These are phyloP conservation scores for Epinotia nisella DNA, from an alignment of 2,888 invertebrate genomes.

Conservation along the genomic window DNA sequence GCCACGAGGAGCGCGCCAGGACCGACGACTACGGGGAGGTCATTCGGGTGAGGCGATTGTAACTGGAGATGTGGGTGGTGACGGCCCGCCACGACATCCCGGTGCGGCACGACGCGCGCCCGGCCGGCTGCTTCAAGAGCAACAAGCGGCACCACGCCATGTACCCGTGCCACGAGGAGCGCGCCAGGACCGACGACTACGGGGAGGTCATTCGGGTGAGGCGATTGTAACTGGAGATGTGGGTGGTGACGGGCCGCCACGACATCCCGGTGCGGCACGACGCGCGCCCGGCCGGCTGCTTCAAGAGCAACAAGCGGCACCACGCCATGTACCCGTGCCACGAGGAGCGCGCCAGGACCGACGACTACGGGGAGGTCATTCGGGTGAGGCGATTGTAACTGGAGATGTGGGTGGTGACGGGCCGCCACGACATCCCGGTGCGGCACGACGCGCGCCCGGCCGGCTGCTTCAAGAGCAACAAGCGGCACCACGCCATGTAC, in stretches of 20 bases:
- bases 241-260: too few relatives aligned
- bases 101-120: too few relatives aligned
- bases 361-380: constrained; percentile 2
- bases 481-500: background rate
- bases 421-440: too few relatives aligned
- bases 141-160: constrained; percentile 2
- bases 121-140: background rate
- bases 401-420: too few relatives aligned
- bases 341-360: background rate
- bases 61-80: too few relatives aligned
- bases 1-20: constrained; percentile 95
- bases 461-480: background rate
- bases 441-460: too few relatives aligned
- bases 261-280: too few relatives aligned
- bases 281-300: too few relatives aligned
- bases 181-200: background rate
- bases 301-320: background rate
- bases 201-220: constrained; percentile 2
- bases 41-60: background rate
- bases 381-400: background rate
- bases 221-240: too few relatives aligned
- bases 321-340: constrained; percentile 3
- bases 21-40: constrained; percentile 60
- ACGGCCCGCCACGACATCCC: too few relatives aligned
- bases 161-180: constrained; percentile 3